phyloP scores from a whole-genome alignment of 2,113 vertebrate genomes.

The Ahaetulla prasina region DNA sequence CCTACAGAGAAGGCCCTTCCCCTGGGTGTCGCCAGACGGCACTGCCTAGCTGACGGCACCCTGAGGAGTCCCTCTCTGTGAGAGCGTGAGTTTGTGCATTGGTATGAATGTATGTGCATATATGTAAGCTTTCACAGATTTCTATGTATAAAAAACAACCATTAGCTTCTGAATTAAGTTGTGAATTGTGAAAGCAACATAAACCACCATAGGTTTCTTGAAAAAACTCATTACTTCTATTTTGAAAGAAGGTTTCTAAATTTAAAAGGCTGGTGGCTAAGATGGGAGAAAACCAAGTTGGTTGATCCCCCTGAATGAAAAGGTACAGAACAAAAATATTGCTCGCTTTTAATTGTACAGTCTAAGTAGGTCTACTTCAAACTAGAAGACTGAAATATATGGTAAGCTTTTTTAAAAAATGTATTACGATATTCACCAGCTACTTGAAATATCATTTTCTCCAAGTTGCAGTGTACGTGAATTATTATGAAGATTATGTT shows the following conservation, averaged over 20 bases:
- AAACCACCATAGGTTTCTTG: not conserved
- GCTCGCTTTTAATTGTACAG: not conserved
- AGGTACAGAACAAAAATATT: not conserved
- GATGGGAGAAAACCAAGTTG: not conserved
- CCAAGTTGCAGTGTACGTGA: not conserved
- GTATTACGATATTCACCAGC: not conserved
- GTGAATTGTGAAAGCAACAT: constrained; percentile 10
- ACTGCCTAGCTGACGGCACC: too few species aligned
- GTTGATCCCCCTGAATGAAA: not conserved
- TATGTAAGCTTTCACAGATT: not conserved
- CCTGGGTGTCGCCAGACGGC: too few species aligned
- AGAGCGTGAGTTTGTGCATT: not conserved
- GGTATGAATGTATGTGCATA: not conserved
- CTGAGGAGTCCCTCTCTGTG: too few species aligned
- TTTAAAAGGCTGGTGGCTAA: constrained; percentile 4
- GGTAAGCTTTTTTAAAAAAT: not conserved
- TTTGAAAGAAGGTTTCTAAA: constrained; percentile 28
- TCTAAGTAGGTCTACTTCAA: not conserved
- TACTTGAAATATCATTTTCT: not conserved
- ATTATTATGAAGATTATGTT: not conserved
- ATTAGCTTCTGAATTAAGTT: constrained; percentile 14
- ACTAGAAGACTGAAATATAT: not conserved
- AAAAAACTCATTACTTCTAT: constrained; percentile 17
- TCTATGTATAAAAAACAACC: constrained; percentile 25
- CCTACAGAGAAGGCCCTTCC: too few species aligned